Evolutionary conservation across 2,888 invertebrate genomes (phyloP).

Genomic region (Tetropium fuscum): DNA sequence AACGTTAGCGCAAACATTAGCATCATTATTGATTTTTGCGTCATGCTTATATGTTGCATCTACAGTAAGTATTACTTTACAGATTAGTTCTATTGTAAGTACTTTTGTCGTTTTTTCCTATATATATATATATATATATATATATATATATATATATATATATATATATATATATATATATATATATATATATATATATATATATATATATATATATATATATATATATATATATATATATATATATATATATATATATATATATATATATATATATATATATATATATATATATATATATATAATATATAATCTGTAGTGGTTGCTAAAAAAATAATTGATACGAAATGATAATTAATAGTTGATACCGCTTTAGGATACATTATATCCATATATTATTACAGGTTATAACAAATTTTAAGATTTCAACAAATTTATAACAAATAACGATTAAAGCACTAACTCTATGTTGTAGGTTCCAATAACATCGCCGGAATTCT

Average conservation of each 20-base stretch:
- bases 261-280: too few relatives aligned
- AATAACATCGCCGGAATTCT: slow-evolving; percentile 45
- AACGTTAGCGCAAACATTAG: slow-evolving; percentile 47
- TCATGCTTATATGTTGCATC: slow-evolving; percentile 50
- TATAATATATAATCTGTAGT: too few relatives aligned
- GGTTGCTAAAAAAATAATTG: too few relatives aligned
- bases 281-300: too few relatives aligned
- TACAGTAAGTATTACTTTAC: slow-evolving; percentile 35
- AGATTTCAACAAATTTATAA: not conserved
- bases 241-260: too few relatives aligned
- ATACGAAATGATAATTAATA: too few relatives aligned
- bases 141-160: too few relatives aligned
- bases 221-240: too few relatives aligned
- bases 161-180: too few relatives aligned
- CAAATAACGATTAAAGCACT: not conserved
- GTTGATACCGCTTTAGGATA: not conserved
- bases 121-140: too few relatives aligned
- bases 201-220: too few relatives aligned
- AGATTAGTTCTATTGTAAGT: not conserved
- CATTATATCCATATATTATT: not conserved
- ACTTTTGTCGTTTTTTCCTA: not conserved
- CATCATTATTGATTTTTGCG: slow-evolving; percentile 49
- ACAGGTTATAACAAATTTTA: not conserved
- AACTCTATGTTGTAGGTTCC: not conserved
- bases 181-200: too few relatives aligned